A percentile compares a stretch with the other conserved stretches of the same genome.
These are phyloP conservation scores for Tipula unca DNA, from an alignment of 2,888 invertebrate genomes.

Conservation along the genomic window DNA sequence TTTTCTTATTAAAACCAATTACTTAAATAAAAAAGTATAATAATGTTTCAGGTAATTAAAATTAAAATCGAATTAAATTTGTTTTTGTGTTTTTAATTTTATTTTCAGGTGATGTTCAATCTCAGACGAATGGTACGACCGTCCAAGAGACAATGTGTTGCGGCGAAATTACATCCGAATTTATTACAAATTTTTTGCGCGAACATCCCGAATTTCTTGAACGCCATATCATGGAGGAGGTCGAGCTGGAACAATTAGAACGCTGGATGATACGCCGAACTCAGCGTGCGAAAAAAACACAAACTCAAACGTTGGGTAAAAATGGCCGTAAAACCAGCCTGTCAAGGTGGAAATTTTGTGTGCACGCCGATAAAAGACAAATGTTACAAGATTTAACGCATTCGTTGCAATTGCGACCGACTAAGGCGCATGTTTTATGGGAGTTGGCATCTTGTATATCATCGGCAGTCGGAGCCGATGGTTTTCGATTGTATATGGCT, in stretches of 20 bases:
- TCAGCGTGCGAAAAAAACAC: conserved; percentile 43
- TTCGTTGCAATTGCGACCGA: conserved; percentile 51
- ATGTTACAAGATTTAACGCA: conserved; percentile 53
- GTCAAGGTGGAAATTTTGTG: conserved; percentile 50
- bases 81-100: too few relatives aligned
- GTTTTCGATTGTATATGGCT: conserved; percentile 51
- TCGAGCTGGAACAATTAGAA: conserved; percentile 55
- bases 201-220: conserved; percentile 58
- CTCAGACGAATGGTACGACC: background rate
- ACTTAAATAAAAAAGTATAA: background rate
- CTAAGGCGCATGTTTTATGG: conserved; percentile 55
- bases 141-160: conserved; percentile 1
- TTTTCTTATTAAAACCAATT: background rate
- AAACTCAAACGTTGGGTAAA: conserved; percentile 28
- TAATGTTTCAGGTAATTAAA: background rate
- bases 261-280: conserved; percentile 54
- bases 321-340: conserved; percentile 47
- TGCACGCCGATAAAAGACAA: conserved; percentile 55
- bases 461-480: conserved; percentile 57
- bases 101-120: conserved; percentile 9
- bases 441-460: conserved; percentile 58
- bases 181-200: conserved; percentile 47
- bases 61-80: too few relatives aligned
- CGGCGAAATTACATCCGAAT: conserved; percentile 9
- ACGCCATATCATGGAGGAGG: conserved; percentile 51